Evolutionary conservation across 2,113 vertebrate genomes (phyloP), one percentile per base, ranked within the genome.

Genomic region (Channa argus): DNA sequence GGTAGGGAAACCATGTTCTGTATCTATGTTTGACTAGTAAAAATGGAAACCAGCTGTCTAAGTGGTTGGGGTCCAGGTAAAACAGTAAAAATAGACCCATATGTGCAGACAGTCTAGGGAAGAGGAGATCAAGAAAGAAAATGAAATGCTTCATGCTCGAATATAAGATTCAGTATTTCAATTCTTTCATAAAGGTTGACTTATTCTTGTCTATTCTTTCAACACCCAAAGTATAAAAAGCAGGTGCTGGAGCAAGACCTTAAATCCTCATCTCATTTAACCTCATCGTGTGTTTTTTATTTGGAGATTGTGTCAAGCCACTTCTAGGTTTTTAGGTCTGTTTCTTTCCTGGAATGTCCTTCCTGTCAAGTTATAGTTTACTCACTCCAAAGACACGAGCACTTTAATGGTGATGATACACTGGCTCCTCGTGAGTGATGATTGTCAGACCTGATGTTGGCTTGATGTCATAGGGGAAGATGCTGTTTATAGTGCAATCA

Each of bases 21-120:
- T 38, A 73, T 69, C 56, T 69, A 55, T 4, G 55, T 76, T 64
- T 5, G 34, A 60, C 67, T 56, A 39, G 33, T 78, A 34, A 46
- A 75, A 86, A 89, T 83, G 43, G 71, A 85, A 92, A 82, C 49
- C 87, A 90, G 68, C 81, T 88, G 86, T 71, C n/a, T 47, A 43
- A 64, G 75, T 77, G 64, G 67, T 66, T 79, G 14, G 54, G 62
- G 10, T 55, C 64, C 84, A 89, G 78, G 77, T 88, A 77, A 80
- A 86, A 24, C n/a, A 54, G 73, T 65, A 76, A 86, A 80, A 88
- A 72, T 41, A 77, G 76, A 80, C 64, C 63, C 79, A 82, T 75
- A 82, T 71, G 74, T 77, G 44, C 60, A 37, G 63, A 45, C 8
- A 68, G 33, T 67, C 51, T 39, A 69, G 68, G 75, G 76, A 50